phyloP scores from a whole-genome alignment of 2,797 vertebrate genomes.

The Sebastes oblongus region DNA sequence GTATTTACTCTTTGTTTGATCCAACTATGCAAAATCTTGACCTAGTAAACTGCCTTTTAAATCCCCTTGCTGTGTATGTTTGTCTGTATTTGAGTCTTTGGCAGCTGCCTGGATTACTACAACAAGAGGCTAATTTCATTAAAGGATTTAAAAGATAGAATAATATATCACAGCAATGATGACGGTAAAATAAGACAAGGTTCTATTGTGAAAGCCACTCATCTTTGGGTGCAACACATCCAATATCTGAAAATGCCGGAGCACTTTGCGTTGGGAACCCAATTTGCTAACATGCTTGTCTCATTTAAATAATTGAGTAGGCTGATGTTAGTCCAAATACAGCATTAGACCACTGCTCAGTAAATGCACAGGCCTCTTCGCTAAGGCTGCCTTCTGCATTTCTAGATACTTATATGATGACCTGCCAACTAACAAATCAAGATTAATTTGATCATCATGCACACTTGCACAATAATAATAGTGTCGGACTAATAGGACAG shows the following conservation, averaged over 20 bases:
- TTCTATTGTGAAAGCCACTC: background rate
- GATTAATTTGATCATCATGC: conserved; percentile 10
- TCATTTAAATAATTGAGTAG: conserved; percentile 39
- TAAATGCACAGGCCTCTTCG: background rate
- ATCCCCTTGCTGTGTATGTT: background rate
- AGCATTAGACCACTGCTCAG: background rate
- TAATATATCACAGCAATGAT: background rate
- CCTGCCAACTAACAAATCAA: conserved; percentile 7
- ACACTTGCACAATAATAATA: conserved; percentile 26
- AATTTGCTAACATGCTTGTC: background rate
- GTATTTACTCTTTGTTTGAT: background rate
- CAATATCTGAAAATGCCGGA: background rate
- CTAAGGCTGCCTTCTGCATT: conserved; percentile 8
- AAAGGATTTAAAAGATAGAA: background rate
- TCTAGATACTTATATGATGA: background rate
- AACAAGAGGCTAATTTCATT: background rate
- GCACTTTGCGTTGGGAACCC: background rate
- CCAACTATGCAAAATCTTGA: background rate
- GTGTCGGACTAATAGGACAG: conserved; percentile 7
- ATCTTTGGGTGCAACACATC: background rate
- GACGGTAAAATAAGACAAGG: background rate
- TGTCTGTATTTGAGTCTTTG: background rate
- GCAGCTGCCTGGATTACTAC: background rate
- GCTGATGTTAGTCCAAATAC: conserved; percentile 11
- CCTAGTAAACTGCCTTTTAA: background rate